Conservation (phyloP, 2,113 vertebrate species). For the Eupsittula cactorum region DNA sequence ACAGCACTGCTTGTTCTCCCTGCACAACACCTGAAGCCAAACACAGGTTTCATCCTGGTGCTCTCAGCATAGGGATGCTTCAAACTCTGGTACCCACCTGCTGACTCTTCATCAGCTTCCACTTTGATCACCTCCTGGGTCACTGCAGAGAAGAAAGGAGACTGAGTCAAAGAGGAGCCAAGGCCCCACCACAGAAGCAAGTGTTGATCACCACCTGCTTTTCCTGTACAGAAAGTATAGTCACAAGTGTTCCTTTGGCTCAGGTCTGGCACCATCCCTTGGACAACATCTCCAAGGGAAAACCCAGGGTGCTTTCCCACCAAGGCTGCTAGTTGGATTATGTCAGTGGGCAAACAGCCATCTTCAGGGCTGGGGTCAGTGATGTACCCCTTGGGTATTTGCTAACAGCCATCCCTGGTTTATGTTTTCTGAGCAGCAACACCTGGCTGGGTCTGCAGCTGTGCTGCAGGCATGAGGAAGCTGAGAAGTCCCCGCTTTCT, state of each 20-base stretch:
- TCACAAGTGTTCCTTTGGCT: not conserved
- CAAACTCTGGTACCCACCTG: fast-evolving
- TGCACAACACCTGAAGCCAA: not conserved
- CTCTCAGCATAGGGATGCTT: fast-evolving
- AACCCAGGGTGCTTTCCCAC: fast-evolving
- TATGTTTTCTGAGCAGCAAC: not conserved
- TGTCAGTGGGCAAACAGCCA: not conserved
- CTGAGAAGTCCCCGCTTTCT: not conserved
- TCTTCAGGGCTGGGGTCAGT: not conserved
- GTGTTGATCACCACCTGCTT: not conserved
- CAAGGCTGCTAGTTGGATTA: not conserved
- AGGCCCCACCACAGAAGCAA: not conserved
- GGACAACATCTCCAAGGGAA: not conserved
- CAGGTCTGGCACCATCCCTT: not conserved
- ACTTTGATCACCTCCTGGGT: not conserved
- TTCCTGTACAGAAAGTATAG: fast-evolving
- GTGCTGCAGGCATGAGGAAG: not conserved
- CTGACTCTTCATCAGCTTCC: constrained; percentile 6
- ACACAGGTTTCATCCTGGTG: fast-evolving
- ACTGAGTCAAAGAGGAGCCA: not conserved
- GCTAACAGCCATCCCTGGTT: not conserved
- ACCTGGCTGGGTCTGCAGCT: fast-evolving
- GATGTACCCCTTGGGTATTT: not conserved
- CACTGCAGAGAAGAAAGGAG: constrained; percentile 10
- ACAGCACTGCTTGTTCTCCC: not conserved